These are phyloP conservation scores for Acanthornis magna DNA, from an alignment of 2,797 vertebrate species.

Conservation along the genomic window DNA sequence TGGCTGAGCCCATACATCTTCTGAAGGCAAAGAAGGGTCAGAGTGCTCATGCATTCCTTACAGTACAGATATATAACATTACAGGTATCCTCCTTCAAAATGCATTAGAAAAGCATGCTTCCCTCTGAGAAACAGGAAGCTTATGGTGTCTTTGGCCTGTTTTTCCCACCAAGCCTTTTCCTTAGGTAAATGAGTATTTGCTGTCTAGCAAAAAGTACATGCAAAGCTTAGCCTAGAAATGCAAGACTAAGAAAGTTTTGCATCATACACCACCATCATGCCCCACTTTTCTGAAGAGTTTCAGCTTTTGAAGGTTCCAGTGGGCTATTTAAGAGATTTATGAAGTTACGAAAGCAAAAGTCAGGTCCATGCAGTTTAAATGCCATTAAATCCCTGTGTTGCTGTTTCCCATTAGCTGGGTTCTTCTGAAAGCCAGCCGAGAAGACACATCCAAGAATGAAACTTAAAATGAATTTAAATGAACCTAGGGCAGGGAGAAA, in stretches of 20 bases:
- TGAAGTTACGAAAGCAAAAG: constrained; percentile 3
- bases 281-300: background rate
- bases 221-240: background rate
- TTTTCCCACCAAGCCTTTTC: background rate
- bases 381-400: background rate
- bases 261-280: background rate
- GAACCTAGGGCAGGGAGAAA: background rate
- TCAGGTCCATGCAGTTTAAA: background rate
- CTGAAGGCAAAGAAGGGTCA: background rate
- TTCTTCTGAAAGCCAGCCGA: background rate
- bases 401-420: background rate
- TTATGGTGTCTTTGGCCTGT: background rate
- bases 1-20: background rate
- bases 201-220: background rate
- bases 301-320: background rate
- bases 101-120: background rate
- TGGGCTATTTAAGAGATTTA: background rate
- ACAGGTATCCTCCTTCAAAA: background rate
- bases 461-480: background rate
- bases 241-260: background rate
- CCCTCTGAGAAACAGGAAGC: background rate
- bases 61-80: background rate
- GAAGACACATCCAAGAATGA: background rate
- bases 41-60: background rate
- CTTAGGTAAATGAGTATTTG: background rate